Conservation (phyloP, 2,113 vertebrate genomes). For the Caranx melampygus region DNA sequence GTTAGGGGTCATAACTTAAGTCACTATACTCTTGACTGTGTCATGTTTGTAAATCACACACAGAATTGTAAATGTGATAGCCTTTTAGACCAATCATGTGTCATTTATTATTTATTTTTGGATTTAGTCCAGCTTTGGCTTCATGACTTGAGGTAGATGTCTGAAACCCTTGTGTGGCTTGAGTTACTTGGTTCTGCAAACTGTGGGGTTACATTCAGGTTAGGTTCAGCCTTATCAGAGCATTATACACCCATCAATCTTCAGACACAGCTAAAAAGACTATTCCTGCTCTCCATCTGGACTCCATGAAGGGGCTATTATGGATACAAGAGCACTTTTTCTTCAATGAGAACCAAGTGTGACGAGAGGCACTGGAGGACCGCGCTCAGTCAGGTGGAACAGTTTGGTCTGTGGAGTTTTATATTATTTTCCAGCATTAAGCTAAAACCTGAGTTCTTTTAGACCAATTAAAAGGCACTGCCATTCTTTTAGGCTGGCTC, state of each 20-base stretch:
- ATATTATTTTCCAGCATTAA: not conserved
- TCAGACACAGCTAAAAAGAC: conserved; percentile 32
- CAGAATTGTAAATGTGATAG: not conserved
- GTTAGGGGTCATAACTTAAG: not conserved
- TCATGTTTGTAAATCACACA: conserved; percentile 4
- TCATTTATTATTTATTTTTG: conserved; percentile 34
- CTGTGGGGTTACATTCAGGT: not conserved
- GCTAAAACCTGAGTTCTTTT: not conserved
- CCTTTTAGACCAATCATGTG: not conserved
- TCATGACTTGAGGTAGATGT: not conserved
- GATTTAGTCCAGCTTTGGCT: not conserved
- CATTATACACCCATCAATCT: conserved; percentile 25
- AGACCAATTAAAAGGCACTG: not conserved
- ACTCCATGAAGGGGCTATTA: conserved; percentile 37
- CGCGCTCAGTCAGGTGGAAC: not conserved
- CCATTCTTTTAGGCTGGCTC: not conserved
- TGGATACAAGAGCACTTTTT: conserved; percentile 24
- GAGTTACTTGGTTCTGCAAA: not conserved
- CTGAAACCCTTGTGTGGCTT: not conserved
- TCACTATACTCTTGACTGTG: not conserved
- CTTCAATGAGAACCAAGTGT: conserved; percentile 12
- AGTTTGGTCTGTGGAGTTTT: not conserved
- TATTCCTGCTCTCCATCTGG: conserved; percentile 41
- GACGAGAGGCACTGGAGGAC: conserved; percentile 11
- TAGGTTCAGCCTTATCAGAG: not conserved